A percentile compares a stretch with the other conserved stretches of the same genome.
phyloP scores from a whole-genome alignment of 1,140 invertebrate species.

The Drosophila hydei region DNA sequence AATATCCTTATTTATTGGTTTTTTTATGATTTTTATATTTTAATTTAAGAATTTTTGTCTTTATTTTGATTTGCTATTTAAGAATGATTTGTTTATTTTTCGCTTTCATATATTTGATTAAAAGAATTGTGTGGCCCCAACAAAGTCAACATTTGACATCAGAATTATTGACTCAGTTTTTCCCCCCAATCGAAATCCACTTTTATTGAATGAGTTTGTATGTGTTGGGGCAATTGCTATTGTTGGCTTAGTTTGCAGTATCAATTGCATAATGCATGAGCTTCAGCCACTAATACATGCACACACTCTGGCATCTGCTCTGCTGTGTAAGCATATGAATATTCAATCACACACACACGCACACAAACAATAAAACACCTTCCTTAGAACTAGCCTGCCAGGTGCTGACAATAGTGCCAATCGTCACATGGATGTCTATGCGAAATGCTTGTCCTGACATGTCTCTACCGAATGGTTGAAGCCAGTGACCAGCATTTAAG shows the following conservation, averaged over 20 bases:
- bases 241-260: conserved; percentile 36
- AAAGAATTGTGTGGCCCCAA: background rate
- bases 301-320: conserved; percentile 10
- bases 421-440: conserved; percentile 33
- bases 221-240: conserved; percentile 30
- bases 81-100: background rate
- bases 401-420: conserved; percentile 70
- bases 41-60: background rate
- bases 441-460: background rate
- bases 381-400: conserved; percentile 19
- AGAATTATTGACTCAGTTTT: background rate
- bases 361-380: conserved; percentile 7
- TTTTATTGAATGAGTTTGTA: background rate
- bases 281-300: conserved; percentile 35
- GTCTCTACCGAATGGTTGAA: conserved; percentile 7
- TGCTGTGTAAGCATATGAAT: conserved; percentile 53
- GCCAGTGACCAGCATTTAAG: conserved; percentile 37
- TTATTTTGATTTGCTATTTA: background rate
- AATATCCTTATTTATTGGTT: no score
- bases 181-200: conserved; percentile 40
- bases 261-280: conserved; percentile 73
- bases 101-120: background rate
- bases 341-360: conserved; percentile 53
- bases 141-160: no score
- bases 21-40: no score